A percentile compares a stretch with the other conserved stretches of the same genome.
These are phyloP conservation scores for Lycia hirtaria DNA, from an alignment of 2,888 invertebrate species.

Conservation along the genomic window DNA sequence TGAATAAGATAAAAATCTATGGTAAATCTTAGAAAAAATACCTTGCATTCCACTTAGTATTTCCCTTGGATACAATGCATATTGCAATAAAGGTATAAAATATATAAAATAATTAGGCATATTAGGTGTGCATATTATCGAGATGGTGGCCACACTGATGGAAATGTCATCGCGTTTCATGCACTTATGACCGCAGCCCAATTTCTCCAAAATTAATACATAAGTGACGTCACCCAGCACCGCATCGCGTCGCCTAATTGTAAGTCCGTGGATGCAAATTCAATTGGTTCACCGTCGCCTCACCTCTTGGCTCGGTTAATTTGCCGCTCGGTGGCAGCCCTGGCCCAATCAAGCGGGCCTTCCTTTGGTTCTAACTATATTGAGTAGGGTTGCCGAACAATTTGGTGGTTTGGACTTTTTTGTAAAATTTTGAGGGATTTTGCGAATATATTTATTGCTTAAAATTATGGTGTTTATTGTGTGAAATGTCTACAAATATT, in stretches of 20 bases:
- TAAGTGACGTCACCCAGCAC: slow-evolving; percentile 42
- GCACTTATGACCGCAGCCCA: slow-evolving; percentile 13
- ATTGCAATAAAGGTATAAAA: too few species aligned
- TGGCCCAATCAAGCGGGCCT: slow-evolving; percentile 23
- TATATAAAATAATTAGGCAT: too few species aligned
- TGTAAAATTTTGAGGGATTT: background rate
- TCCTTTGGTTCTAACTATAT: slow-evolving; percentile 17
- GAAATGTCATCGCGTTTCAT: too few species aligned
- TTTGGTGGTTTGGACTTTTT: background rate
- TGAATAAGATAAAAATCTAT: too few species aligned
- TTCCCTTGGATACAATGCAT: too few species aligned
- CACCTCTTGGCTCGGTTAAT: slow-evolving; percentile 42
- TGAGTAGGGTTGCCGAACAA: slow-evolving; percentile 8
- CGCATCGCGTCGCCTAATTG: slow-evolving; percentile 52
- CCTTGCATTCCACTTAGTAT: too few species aligned
- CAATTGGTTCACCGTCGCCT: slow-evolving; percentile 42
- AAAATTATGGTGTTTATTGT: too few species aligned
- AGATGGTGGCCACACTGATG: too few species aligned
- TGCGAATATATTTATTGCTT: too few species aligned
- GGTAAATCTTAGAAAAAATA: too few species aligned
- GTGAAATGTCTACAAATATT: too few species aligned
- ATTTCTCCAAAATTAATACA: slow-evolving; percentile 49
- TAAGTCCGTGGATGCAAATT: slow-evolving; percentile 58
- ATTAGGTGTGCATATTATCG: too few species aligned
- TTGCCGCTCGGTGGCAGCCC: slow-evolving; percentile 35